These are phyloP conservation scores for Pangasius krempfi DNA, from an alignment of 2,797 vertebrate genomes.

Conservation along the genomic window DNA sequence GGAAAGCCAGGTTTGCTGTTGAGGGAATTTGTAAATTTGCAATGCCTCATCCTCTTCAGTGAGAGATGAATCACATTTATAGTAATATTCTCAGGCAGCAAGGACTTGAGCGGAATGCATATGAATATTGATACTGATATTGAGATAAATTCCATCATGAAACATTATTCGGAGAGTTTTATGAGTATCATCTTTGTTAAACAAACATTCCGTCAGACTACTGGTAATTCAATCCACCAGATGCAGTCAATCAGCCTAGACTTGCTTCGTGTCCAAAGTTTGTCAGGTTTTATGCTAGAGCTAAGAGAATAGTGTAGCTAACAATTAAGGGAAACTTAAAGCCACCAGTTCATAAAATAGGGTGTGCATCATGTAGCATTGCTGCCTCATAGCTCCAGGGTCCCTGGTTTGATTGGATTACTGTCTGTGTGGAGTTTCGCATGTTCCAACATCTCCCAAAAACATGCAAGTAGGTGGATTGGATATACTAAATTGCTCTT, in stretches of 20 bases:
- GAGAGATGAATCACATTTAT: not conserved
- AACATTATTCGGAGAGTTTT: not conserved
- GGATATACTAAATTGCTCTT: not conserved
- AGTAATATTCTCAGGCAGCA: not conserved
- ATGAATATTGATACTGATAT: not conserved
- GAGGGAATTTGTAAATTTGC: constrained; percentile 39
- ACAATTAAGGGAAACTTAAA: no score
- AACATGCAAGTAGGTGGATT: not conserved
- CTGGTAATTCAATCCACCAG: constrained; percentile 7
- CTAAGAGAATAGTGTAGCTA: not conserved
- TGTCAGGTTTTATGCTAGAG: not conserved
- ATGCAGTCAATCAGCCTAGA: not conserved
- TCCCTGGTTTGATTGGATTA: not conserved
- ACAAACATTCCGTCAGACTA: not conserved
- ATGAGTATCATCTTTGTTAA: not conserved
- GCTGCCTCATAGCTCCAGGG: not conserved
- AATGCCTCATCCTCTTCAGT: constrained; percentile 13
- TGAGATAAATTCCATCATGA: not conserved
- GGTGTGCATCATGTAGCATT: not conserved
- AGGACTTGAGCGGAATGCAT: not conserved
- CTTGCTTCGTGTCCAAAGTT: not conserved
- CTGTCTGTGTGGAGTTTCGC: not conserved
- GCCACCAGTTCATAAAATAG: not conserved
- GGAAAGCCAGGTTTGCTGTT: not conserved
- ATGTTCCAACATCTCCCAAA: not conserved